phyloP scores from a whole-genome alignment of 2,888 invertebrate genomes.

The Drosophila mulleri region DNA sequence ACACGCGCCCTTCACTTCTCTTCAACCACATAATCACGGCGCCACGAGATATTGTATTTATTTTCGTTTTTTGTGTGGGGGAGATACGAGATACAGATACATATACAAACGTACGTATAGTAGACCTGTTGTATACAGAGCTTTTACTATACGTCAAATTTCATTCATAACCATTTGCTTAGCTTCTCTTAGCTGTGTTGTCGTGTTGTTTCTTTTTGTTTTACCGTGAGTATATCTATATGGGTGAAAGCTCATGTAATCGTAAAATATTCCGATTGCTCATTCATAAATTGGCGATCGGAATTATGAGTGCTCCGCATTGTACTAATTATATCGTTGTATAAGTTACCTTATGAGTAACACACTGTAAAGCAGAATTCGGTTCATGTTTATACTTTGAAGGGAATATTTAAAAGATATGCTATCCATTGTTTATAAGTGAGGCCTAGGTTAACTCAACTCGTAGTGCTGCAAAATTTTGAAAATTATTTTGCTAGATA shows the following conservation, averaged over 20 bases:
- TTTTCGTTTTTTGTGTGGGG: slow-evolving; percentile 29
- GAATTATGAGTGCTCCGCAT: slow-evolving; percentile 9
- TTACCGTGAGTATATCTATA: neutral
- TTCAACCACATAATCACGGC: slow-evolving; percentile 21
- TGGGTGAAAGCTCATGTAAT: slow-evolving; percentile 23
- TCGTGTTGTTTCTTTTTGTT: neutral
- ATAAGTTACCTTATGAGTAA: neutral
- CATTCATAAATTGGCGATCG: slow-evolving; percentile 46
- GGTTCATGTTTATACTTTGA: neutral
- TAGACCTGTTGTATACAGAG: slow-evolving; percentile 42
- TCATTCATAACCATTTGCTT: slow-evolving; percentile 64
- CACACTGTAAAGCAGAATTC: neutral
- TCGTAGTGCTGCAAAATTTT: neutral
- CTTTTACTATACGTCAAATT: slow-evolving; percentile 48
- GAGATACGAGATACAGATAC: slow-evolving; percentile 15
- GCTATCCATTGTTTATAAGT: neutral
- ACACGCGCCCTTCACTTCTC: slow-evolving; percentile 11
- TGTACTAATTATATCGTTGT: slow-evolving; percentile 1
- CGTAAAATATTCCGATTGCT: slow-evolving; percentile 54
- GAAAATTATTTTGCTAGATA: neutral
- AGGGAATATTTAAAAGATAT: neutral
- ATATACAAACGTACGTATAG: neutral
- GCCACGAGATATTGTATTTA: slow-evolving; percentile 37
- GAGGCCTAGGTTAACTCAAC: neutral
- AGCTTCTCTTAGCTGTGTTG: neutral